Evolutionary conservation across 2,888 invertebrate genomes (phyloP).

Genomic region (Agrochola lychnidis): DNA sequence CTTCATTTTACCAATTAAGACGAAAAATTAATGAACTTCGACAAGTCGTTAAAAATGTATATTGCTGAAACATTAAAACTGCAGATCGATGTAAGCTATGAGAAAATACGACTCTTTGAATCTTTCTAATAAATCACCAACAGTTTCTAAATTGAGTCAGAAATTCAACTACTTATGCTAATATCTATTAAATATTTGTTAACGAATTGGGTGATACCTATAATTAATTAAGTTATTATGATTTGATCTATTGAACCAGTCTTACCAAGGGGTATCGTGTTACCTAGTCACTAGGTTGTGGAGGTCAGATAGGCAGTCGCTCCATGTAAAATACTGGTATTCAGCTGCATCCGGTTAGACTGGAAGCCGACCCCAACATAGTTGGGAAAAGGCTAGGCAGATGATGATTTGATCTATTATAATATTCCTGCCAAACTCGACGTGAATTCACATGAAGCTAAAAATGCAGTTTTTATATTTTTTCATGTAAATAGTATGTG

Average conservation of each 20-base stretch:
- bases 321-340: no score
- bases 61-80: conserved; percentile 29
- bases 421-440: background rate
- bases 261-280: no score
- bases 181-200: background rate
- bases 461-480: conserved; percentile 14
- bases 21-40: conserved; percentile 50
- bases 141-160: background rate
- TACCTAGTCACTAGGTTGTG: no score
- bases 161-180: background rate
- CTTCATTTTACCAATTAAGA: conserved; percentile 69
- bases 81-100: conserved; percentile 1
- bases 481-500: background rate
- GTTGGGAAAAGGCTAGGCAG: no score
- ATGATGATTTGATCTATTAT: background rate
- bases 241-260: no score
- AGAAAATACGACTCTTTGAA: conserved; percentile 6
- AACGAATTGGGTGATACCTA: background rate
- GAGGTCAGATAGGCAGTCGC: no score
- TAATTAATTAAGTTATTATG: background rate
- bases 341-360: no score
- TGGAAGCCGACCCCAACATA: no score
- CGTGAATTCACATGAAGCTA: conserved; percentile 2
- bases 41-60: conserved; percentile 25
- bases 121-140: background rate